Evolutionary conservation across 2,888 invertebrate species (phyloP).

Genomic region (Dicyrtomina minuta): DNA sequence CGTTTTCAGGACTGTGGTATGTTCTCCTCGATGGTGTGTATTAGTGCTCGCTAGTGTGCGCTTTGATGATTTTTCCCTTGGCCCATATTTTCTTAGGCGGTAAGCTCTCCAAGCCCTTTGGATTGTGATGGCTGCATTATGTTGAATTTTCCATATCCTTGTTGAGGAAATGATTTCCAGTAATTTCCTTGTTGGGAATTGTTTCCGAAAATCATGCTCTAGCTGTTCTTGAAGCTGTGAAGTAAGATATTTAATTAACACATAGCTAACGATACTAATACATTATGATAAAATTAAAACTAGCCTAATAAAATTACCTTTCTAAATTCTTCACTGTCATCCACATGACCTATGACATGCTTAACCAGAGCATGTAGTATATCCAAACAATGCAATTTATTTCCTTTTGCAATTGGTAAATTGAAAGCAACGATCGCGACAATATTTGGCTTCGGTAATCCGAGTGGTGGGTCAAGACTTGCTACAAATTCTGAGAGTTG

Average conservation of each 20-base stretch:
- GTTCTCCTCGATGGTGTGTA: no score
- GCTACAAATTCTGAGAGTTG: constrained; percentile 94
- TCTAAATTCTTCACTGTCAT: constrained; percentile 90
- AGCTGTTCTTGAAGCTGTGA: constrained; percentile 75
- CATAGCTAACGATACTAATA: no score
- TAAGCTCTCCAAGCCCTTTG: constrained; percentile 78
- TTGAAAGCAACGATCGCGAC: constrained; percentile 95
- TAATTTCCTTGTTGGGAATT: constrained; percentile 92
- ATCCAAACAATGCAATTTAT: constrained; percentile 94
- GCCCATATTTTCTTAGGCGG: constrained; percentile 35
- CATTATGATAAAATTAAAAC: neutral
- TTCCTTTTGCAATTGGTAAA: constrained; percentile 90
- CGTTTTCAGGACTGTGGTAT: no score
- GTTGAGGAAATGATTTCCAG: constrained; percentile 92
- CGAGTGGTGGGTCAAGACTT: constrained; percentile 89
- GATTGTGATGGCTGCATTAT: constrained; percentile 85
- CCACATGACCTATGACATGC: constrained; percentile 91
- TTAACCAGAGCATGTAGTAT: constrained; percentile 90
- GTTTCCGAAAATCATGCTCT: constrained; percentile 93
- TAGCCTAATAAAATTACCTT: constrained; percentile 62
- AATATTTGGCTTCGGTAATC: constrained; percentile 91
- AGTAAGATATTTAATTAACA: no score
- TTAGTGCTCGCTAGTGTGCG: no score
- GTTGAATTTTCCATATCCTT: constrained; percentile 94
- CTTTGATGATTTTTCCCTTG: no score